Evolutionary conservation across 2,888 invertebrate genomes (phyloP).

Genomic region (Leptopilina syphax): DNA sequence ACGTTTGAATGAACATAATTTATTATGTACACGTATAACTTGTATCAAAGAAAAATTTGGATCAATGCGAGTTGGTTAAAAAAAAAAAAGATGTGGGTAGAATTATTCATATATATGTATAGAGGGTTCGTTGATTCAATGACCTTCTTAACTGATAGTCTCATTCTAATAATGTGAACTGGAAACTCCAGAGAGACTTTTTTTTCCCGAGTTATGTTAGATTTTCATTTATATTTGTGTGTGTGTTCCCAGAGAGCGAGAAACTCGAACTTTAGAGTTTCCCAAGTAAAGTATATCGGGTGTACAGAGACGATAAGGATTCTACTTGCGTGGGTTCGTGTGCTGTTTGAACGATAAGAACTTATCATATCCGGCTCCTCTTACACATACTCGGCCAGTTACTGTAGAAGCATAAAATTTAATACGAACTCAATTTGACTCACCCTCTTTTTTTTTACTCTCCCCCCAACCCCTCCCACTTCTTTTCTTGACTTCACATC

Average conservation of each 20-base stretch:
- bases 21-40: too few species aligned
- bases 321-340: conserved; percentile 50
- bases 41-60: conserved; percentile 1
- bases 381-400: conserved; percentile 58
- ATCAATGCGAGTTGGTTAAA: too few species aligned
- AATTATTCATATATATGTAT: not conserved
- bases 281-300: conserved; percentile 54
- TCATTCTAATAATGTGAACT: not conserved
- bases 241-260: conserved; percentile 16
- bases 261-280: conserved; percentile 50
- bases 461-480: conserved; percentile 29
- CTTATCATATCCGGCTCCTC: conserved; percentile 73
- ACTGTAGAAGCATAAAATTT: conserved; percentile 35
- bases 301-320: conserved; percentile 42
- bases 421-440: conserved; percentile 54
- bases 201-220: conserved; percentile 10
- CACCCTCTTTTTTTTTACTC: conserved; percentile 45
- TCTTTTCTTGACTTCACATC: too few species aligned
- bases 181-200: not conserved
- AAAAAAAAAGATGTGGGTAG: too few species aligned
- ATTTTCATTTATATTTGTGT: conserved; percentile 5
- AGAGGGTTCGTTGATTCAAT: conserved; percentile 6
- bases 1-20: too few species aligned
- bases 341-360: conserved; percentile 67
- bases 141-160: conserved; percentile 19